These are phyloP conservation scores for Arctocebus calabarensis DNA, from an alignment of 2,797 vertebrate genomes.

Conservation along the genomic window DNA sequence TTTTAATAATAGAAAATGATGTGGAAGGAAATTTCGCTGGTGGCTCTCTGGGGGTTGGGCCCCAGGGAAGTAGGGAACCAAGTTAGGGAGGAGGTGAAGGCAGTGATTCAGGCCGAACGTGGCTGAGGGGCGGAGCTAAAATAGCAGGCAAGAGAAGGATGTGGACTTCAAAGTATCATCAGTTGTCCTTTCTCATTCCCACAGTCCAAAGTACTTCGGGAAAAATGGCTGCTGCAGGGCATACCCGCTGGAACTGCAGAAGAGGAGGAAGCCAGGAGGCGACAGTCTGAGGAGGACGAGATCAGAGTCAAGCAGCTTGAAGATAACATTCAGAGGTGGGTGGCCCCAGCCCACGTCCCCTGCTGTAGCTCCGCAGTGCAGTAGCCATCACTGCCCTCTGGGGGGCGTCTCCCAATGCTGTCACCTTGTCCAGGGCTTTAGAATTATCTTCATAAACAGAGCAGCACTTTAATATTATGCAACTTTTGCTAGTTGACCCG, in stretches of 20 bases:
- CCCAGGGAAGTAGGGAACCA: neutral
- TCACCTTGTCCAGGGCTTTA: neutral
- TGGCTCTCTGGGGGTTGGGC: neutral
- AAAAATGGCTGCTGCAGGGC: constrained; percentile 98
- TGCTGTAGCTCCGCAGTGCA: neutral
- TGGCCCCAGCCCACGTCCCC: neutral
- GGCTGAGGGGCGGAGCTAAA: neutral
- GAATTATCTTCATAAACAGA: neutral
- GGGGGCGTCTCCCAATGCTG: neutral
- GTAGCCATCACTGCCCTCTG: neutral
- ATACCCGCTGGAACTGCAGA: constrained; percentile 90
- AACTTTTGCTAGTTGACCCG: neutral
- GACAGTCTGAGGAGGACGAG: constrained; percentile 96
- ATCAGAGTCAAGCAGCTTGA: constrained; percentile 94
- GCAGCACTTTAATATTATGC: neutral
- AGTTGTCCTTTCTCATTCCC: constrained; percentile 59
- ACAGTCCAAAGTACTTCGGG: constrained; percentile 97
- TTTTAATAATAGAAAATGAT: constrained; percentile 5
- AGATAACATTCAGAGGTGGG: constrained; percentile 94
- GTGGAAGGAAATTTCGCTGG: neutral
- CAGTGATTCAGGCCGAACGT: fast-evolving
- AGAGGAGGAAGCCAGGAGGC: constrained; percentile 92
- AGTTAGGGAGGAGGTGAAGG: neutral
- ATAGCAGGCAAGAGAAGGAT: no score
- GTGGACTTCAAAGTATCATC: neutral